These are phyloP conservation scores for Labrus mixtus DNA, from an alignment of 2,113 vertebrate genomes.

Conservation along the genomic window DNA sequence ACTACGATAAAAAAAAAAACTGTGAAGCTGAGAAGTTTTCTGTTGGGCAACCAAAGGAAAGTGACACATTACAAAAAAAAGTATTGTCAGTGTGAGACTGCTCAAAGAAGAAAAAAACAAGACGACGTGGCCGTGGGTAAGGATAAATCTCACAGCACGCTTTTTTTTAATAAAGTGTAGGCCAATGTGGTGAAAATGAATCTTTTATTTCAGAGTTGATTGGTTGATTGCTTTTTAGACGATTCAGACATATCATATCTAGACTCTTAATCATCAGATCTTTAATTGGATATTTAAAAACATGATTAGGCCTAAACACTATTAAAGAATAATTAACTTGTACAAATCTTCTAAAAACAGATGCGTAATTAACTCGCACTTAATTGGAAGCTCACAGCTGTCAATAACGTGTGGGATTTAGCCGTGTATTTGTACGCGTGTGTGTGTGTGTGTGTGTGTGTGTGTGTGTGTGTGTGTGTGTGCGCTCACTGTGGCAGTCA, in stretches of 20 bases:
- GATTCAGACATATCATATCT: background rate
- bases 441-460: slow-evolving; percentile 20
- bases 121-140: background rate
- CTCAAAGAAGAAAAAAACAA: slow-evolving; percentile 3
- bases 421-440: slow-evolving; percentile 9
- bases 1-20: slow-evolving; percentile 16
- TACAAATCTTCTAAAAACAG: background rate
- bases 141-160: background rate
- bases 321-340: slow-evolving; percentile 4
- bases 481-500: background rate
- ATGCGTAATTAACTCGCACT: slow-evolving; percentile 15
- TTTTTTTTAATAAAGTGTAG: no score
- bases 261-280: background rate
- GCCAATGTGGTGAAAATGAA: no score
- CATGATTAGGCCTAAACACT: background rate
- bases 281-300: slow-evolving; percentile 1
- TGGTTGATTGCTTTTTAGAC: background rate
- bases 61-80: slow-evolving; percentile 16
- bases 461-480: slow-evolving; percentile 11
- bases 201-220: no score
- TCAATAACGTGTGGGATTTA: slow-evolving; percentile 43
- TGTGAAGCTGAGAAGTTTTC: slow-evolving; percentile 36
- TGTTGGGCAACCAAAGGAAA: slow-evolving; percentile 32
- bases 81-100: slow-evolving; percentile 8
- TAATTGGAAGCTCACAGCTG: slow-evolving; percentile 48